These are phyloP conservation scores for Peromyscus leucopus DNA, from an alignment of 2,113 vertebrate genomes.

Conservation along the genomic window DNA sequence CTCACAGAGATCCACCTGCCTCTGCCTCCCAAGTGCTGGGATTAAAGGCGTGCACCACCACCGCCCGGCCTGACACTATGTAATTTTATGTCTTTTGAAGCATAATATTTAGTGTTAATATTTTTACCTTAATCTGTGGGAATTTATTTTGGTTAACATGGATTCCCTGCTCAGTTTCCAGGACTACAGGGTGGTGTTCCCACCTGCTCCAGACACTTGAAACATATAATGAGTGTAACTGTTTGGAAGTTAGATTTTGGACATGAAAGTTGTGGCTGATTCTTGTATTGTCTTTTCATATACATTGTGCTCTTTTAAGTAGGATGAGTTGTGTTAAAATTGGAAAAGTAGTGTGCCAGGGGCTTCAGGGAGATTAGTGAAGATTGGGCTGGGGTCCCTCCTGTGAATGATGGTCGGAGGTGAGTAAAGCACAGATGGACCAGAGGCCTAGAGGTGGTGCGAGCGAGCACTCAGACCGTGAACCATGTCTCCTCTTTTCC, in stretches of 20 bases:
- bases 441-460: not conserved
- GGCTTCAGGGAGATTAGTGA: fast-evolving
- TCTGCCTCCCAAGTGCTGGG: too few species aligned
- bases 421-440: not conserved
- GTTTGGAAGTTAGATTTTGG: not conserved
- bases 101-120: not conserved
- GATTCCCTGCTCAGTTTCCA: not conserved
- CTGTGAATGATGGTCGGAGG: not conserved
- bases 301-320: not conserved
- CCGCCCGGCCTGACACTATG: too few species aligned
- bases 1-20: too few species aligned
- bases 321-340: not conserved
- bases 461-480: too few species aligned
- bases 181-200: not conserved
- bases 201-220: not conserved
- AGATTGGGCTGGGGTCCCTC: fast-evolving
- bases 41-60: too few species aligned
- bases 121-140: not conserved
- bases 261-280: not conserved
- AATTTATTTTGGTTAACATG: not conserved
- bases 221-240: not conserved
- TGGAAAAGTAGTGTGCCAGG: not conserved
- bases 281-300: not conserved
- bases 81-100: not conserved
- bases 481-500: not conserved